Evolutionary conservation across 2,888 invertebrate species (phyloP), one percentile per base, ranked within the genome.

Genomic region (Frankliniella intonsa): DNA sequence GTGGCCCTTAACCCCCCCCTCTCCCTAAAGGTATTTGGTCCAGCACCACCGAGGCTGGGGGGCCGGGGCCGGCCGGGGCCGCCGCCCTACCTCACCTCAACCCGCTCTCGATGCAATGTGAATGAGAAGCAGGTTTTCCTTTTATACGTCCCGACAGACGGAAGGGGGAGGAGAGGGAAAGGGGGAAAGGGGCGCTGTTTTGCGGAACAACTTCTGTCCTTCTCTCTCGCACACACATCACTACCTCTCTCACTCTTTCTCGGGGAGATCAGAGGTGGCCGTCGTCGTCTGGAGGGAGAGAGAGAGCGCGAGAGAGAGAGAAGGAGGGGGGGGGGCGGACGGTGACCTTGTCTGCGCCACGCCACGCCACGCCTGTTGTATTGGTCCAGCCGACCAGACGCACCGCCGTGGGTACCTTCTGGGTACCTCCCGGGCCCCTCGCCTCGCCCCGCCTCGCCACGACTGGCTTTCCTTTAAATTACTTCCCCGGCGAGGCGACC

Each of bases 111-210:
- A 17, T 55, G 55, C 55, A 17, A 55, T 22, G 69, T 22, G 69
- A n/a, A 69, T 69, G 69, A n/a, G 69, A 69, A 69, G 19, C 69
- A 69, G 69, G 69, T 69, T 69, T 22, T 69, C n/a, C 69, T 69
- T 69, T 69, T 69, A 69, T 69, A 69, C 22, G 69, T 11, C 69
- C 69, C 69, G 69, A 22, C n/a, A 19, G 69, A 19, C n/a, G 22
- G 17, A 55, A 17, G 69, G 22, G 69, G 22, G n/a, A n/a, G 65
- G 65, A 65, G 65, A 65, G 69, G 22, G 69, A 22, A 22, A 22
- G 22, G 22, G 69, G n/a, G n/a, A 65, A n/a, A 65, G 65, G n/a
- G 65, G 2, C 55, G 55, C 55, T 14, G 55, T 55, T 55, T 19
- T 19, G 55, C 55, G 17, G 55, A 19, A 55, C 17, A 55, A 19